Evolutionary conservation across 2,888 invertebrate genomes (phyloP).

Genomic region (Drosophila flavopinicola): DNA sequence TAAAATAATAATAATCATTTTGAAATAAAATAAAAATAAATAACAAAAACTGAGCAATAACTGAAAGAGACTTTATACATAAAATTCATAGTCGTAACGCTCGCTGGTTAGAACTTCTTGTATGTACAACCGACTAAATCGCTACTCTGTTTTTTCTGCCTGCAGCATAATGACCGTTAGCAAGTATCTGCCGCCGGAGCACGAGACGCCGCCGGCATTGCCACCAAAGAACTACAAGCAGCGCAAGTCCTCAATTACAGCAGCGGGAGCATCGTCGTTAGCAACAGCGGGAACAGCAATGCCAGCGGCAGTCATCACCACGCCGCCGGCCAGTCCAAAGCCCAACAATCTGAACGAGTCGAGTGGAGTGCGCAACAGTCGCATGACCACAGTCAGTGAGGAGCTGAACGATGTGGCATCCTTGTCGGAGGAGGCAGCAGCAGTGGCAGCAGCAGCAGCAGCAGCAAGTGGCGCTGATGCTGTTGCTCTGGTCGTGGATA

Average conservation of each 20-base stretch:
- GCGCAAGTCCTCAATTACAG: slow-evolving; percentile 78
- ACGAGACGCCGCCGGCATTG: slow-evolving; percentile 86
- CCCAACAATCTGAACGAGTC: slow-evolving; percentile 59
- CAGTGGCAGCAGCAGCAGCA: neutral
- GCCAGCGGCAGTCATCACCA: slow-evolving; percentile 76
- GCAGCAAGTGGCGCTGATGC: no score
- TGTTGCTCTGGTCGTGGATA: slow-evolving; percentile 22
- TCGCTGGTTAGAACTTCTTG: no score
- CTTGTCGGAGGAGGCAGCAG: neutral
- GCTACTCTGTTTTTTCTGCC: neutral
- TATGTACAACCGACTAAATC: neutral
- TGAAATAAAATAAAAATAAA: no score
- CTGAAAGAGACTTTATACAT: no score
- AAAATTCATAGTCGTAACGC: no score
- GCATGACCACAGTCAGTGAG: slow-evolving; percentile 84
- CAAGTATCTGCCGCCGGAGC: slow-evolving; percentile 74
- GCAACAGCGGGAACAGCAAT: slow-evolving; percentile 81
- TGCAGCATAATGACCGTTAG: slow-evolving; percentile 75
- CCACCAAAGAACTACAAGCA: slow-evolving; percentile 86
- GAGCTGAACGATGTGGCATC: slow-evolving; percentile 70
- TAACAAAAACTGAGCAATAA: no score
- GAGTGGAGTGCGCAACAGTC: slow-evolving; percentile 70
- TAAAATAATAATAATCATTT: no score
- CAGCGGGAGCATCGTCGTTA: slow-evolving; percentile 19
- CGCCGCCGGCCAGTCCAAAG: slow-evolving; percentile 84